A percentile compares a stretch with the other conserved stretches of the same genome.
phyloP scores from a whole-genome alignment of 1,140 invertebrate species.

The Lasioglossum baleicum region DNA sequence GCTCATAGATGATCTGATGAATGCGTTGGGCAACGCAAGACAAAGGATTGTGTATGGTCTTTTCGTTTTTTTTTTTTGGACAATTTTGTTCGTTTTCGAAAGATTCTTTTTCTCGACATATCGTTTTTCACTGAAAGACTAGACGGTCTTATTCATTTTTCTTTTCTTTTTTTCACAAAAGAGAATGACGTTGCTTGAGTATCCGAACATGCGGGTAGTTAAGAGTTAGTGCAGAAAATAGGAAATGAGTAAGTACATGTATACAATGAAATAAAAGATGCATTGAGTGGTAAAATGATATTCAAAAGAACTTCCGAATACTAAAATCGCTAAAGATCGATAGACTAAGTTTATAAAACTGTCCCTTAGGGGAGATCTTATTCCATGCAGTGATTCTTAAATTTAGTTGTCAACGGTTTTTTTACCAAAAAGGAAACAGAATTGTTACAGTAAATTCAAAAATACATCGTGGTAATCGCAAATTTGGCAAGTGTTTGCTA shows the following conservation, averaged over 20 bases:
- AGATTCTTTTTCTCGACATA: slow-evolving; percentile 58
- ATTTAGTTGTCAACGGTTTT: slow-evolving; percentile 74
- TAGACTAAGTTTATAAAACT: slow-evolving; percentile 74
- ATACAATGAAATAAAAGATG: slow-evolving; percentile 62
- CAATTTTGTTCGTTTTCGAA: slow-evolving; percentile 8
- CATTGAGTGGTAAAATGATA: slow-evolving; percentile 58
- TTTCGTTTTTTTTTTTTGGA: not conserved
- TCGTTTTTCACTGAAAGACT: slow-evolving; percentile 30
- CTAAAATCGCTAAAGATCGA: slow-evolving; percentile 34
- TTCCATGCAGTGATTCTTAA: slow-evolving; percentile 72
- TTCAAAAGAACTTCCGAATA: slow-evolving; percentile 46
- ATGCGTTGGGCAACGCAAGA: slow-evolving; percentile 50
- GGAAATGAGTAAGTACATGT: slow-evolving; percentile 55
- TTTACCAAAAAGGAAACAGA: slow-evolving; percentile 65
- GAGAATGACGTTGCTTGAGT: slow-evolving; percentile 34
- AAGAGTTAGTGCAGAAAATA: slow-evolving; percentile 38
- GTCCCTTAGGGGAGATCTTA: slow-evolving; percentile 77
- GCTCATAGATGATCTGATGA: slow-evolving; percentile 61
- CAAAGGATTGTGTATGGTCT: slow-evolving; percentile 45
- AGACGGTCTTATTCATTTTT: slow-evolving; percentile 4
- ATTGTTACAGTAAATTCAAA: slow-evolving; percentile 46
- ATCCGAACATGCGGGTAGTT: slow-evolving; percentile 51
- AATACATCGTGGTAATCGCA: not conserved
- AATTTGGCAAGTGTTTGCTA: slow-evolving; percentile 38
- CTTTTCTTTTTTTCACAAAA: slow-evolving; percentile 23